Evolutionary conservation across 2,797 vertebrate genomes (phyloP).

Genomic region (Melopsittacus undulatus): DNA sequence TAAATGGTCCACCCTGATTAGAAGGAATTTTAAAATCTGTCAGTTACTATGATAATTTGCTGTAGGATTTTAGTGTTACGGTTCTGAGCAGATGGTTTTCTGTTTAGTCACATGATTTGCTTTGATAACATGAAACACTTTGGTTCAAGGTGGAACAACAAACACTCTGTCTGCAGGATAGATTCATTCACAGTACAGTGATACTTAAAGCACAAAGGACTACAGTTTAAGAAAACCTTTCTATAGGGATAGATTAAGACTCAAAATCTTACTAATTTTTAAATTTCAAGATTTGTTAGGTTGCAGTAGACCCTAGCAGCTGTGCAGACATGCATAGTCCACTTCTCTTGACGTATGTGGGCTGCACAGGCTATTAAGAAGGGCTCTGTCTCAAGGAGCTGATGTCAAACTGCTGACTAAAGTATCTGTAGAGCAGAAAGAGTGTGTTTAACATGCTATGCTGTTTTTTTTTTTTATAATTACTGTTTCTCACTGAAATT

Average conservation of each 20-base stretch:
- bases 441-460: not conserved
- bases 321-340: not conserved
- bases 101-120: not conserved
- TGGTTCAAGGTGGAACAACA: not conserved
- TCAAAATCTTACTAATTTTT: not conserved
- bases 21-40: not conserved
- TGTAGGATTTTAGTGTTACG: not conserved
- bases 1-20: not conserved
- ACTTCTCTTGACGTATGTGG: not conserved
- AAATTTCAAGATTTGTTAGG: not conserved
- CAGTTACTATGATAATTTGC: not conserved
- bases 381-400: not conserved
- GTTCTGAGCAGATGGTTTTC: not conserved
- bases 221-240: not conserved
- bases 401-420: not conserved
- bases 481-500: not conserved
- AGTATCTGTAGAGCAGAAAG: not conserved
- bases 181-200: not conserved
- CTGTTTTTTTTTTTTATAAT: accelerated
- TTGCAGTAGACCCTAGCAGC: not conserved
- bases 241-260: not conserved
- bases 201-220: not conserved
- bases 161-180: not conserved
- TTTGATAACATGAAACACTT: not conserved
- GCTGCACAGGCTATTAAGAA: not conserved